Evolutionary conservation across 2,113 vertebrate genomes (phyloP).

Genomic region (Mustela nigripes): DNA sequence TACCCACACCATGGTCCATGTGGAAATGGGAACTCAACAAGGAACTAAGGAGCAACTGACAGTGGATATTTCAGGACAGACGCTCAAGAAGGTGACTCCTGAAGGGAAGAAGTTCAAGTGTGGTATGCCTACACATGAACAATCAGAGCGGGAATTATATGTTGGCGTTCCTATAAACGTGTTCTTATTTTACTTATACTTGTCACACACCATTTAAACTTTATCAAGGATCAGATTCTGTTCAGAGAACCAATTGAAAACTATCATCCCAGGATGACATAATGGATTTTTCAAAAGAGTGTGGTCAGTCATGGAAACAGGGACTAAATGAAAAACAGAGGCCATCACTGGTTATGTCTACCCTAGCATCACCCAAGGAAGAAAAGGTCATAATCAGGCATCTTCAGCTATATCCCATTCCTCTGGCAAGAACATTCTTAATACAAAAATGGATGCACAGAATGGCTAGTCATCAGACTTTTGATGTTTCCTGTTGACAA

Average conservation of each 20-base stretch:
- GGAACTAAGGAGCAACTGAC: not conserved
- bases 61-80: not conserved
- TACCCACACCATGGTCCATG: not conserved
- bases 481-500: not conserved
- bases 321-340: not conserved
- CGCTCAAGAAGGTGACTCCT: not conserved
- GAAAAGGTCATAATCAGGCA: not conserved
- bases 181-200: not conserved
- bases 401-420: not conserved
- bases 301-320: not conserved
- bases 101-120: not conserved
- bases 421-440: not conserved
- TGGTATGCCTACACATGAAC: not conserved
- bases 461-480: not conserved
- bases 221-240: not conserved
- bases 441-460: not conserved
- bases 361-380: not conserved
- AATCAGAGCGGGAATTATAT: not conserved
- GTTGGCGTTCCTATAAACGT: not conserved
- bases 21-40: not conserved
- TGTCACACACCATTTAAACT: not conserved
- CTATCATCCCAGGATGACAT: not conserved
- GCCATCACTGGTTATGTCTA: not conserved
- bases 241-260: conserved; percentile 40
- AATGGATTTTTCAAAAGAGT: not conserved